Conservation (phyloP, 2,797 vertebrate genomes). For the Enteromius unitaeniatus region DNA sequence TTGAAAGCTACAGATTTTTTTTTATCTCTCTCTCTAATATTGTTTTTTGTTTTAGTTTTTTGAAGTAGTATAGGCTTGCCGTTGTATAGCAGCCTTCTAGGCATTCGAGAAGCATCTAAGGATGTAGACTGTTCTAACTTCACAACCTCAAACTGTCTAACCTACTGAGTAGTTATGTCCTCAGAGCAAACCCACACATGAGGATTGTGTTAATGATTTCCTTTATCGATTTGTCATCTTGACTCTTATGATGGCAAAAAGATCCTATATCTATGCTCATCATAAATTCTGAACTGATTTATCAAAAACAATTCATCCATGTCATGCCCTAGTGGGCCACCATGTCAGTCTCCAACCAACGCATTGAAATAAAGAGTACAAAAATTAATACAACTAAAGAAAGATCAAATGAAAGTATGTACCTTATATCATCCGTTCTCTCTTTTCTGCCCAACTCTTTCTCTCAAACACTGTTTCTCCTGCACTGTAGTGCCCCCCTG, state of each 20-base stretch:
- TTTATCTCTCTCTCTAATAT: neutral
- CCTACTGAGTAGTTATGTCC: constrained; percentile 15
- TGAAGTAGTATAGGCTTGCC: neutral
- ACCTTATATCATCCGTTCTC: constrained; percentile 52
- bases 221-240: neutral
- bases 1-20: constrained; percentile 9
- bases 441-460: constrained; percentile 42
- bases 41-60: neutral
- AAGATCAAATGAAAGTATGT: neutral
- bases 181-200: constrained; percentile 7
- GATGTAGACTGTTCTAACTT: constrained; percentile 13
- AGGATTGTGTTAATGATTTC: neutral
- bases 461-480: constrained; percentile 13
- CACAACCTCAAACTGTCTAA: constrained; percentile 37
- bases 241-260: neutral
- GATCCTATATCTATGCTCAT: neutral
- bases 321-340: neutral
- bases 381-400: neutral
- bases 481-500: constrained; percentile 24
- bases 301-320: constrained; percentile 15
- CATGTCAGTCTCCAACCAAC: constrained; percentile 12
- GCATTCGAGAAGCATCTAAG: constrained; percentile 11
- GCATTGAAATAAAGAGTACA: neutral
- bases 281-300: constrained; percentile 10
- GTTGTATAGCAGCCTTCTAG: constrained; percentile 6